phyloP scores from a whole-genome alignment of 2,113 vertebrate genomes.

The Macquaria australasica region DNA sequence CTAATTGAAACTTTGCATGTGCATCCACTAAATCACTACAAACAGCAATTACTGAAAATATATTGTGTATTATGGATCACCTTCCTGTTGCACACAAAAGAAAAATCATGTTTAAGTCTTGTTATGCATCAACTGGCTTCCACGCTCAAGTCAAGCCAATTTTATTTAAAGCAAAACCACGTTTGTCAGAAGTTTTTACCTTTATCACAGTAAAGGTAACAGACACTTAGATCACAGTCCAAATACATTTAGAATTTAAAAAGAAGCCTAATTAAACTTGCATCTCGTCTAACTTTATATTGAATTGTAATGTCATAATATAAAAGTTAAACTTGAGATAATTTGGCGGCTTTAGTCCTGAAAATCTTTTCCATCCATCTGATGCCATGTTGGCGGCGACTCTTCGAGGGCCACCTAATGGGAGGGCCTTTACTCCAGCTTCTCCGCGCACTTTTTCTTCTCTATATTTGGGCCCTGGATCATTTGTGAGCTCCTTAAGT shows the following conservation, averaged over 20 bases:
- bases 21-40: not conserved
- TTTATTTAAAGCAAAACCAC: not conserved
- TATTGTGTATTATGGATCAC: not conserved
- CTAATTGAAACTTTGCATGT: not conserved
- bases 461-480: constrained; percentile 65
- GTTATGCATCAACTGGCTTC: not conserved
- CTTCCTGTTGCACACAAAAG: not conserved
- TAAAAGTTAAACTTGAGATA: not conserved
- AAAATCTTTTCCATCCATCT: not conserved
- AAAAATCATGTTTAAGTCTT: not conserved
- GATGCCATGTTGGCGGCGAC: not conserved
- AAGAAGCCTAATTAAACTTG: not conserved
- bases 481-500: constrained; percentile 53
- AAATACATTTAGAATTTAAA: not conserved
- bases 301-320: no score
- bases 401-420: not conserved
- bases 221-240: no score
- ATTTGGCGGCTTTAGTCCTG: not conserved
- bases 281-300: no score
- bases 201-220: no score
- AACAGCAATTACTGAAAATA: not conserved
- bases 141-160: not conserved
- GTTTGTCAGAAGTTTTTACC: no score
- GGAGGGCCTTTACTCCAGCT: not conserved
- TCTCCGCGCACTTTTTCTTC: constrained; percentile 19